Base-by-base conservation (phyloP, 1,140 invertebrate species). In the Epicauta chinensis region DNA sequence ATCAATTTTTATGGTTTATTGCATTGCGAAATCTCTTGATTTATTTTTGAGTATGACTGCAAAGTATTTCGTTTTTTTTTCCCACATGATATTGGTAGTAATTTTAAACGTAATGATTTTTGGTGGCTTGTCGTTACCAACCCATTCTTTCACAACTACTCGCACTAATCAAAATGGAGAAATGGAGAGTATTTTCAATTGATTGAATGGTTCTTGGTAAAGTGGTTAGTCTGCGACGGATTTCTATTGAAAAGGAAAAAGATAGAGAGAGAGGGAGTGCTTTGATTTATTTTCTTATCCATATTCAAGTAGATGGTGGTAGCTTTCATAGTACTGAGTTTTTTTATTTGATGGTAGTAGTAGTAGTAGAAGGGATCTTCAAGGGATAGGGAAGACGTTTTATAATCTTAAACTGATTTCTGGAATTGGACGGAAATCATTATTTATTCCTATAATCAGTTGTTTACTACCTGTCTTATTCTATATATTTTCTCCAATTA, bases 261-360 rank as follows among this genome's bases (percentile, higher is more conserved):
- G 23, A 23, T 23, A 3, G 7, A 23, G 7, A 5, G 23, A 23
- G 7, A 3, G 4, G 23, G n/a, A n/a, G 23, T 23, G 51, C 36
- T 48, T 50, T 64, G 60, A 64, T 62, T 64, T 64, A 64, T 62
- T 56, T 57, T 60, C 58, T 60, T 49, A 62, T 64, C 59, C 62
- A 64, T 64, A 64, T 64, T 64, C 62, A 64, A 23, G 55, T 52
- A 61, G 60, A 42, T 49, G 44, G 51, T 51, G 44, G 23, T 23
- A n/a, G n/a, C n/a, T n/a, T n/a, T 43, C 35, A 15, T 39, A 51
- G 44, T 40, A 51, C 56, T 35, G 15, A 43, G 15, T 32, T 45
- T 32, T 45, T 29, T 45, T 29, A 32, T 14, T 13, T 15, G 42
- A 30, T 31, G 32, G 32, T 45, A 16, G 42, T n/a, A n/a, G n/a